Base-by-base conservation (phyloP, 2,797 vertebrate species). In the Chromobotia macracanthus region DNA sequence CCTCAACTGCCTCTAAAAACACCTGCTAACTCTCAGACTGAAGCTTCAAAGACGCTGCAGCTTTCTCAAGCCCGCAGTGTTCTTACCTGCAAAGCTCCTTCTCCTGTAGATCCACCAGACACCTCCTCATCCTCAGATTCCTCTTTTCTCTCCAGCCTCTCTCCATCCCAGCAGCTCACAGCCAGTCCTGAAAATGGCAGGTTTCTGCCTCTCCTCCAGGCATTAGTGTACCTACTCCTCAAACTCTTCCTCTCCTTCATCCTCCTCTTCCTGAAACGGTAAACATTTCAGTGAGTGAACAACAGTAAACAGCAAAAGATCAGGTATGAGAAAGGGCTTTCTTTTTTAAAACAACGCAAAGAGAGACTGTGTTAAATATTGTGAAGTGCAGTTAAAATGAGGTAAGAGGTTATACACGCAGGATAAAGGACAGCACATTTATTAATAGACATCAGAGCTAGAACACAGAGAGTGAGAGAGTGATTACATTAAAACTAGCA, bases 231-330 rank as follows among this genome's bases (percentile, higher is more conserved):
- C 87, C 82, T 89, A 56, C 84, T 94, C 85, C 91, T 93, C 90
- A 91, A n/a, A 86, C 75, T 92, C 86, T n/a, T 89, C 88, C 84
- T 92, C 80, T 92, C 89, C 89, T 83, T 91, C 86, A 80, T 91
- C 2, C 55, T 89, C 85, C 75, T 91, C 76, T 84, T 93, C 11
- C 88, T 80, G 23, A 81, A 78, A 87, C 89, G 93, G 92, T 92
- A 93, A 92, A 92, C 88, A 60, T 50, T 21, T 15, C 56, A 44
- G 71, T 48, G 70, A 53, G 23, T 31, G 72, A 58, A 41, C 38
- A 41, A 0, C 38, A 41, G 7, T 41, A 41, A 41, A 41, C 7
- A 41, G 8, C 10, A 1, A 41, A 41, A 10, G 7, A 41, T 38
- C 35, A 38, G 3, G 35, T 38, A 38, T 38, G 35, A 38, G 35